Evolutionary conservation across 1,140 invertebrate species (phyloP).

Genomic region (Pteromalus puparum): DNA sequence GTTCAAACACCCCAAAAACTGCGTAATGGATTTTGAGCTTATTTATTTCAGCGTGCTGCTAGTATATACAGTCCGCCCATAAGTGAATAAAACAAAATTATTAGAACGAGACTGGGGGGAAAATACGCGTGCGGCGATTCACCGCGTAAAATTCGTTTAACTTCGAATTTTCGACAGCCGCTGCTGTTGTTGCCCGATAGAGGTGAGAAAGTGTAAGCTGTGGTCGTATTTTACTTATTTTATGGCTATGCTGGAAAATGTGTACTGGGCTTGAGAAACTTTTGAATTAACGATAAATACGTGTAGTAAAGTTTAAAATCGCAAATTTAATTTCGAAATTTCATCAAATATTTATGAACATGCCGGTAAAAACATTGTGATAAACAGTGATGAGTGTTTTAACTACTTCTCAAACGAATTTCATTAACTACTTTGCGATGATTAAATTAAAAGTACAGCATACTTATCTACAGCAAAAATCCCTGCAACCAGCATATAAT

Average conservation of each 20-base stretch:
- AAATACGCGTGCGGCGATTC: constrained; percentile 16
- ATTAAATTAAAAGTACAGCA: neutral
- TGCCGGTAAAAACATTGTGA: too few species aligned
- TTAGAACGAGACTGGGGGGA: constrained; percentile 12
- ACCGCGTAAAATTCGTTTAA: constrained; percentile 25
- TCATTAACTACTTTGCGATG: neutral
- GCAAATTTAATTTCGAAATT: constrained; percentile 8
- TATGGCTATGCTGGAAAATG: constrained; percentile 40
- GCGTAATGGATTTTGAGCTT: constrained; percentile 34
- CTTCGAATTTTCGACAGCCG: constrained; percentile 44
- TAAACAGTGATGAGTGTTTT: too few species aligned
- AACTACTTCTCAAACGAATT: too few species aligned
- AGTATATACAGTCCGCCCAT: constrained; percentile 35
- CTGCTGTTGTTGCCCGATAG: neutral
- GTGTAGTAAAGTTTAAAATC: neutral
- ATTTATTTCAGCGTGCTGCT: constrained; percentile 42
- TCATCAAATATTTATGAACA: neutral
- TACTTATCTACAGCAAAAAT: neutral
- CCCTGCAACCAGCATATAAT: neutral
- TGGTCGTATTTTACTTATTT: constrained; percentile 44
- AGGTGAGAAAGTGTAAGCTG: neutral
- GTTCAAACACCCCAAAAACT: constrained; percentile 41
- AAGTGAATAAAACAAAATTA: constrained; percentile 53
- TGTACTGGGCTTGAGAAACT: too few species aligned
- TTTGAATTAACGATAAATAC: too few species aligned